Base-by-base conservation (phyloP, 1,140 invertebrate species). In the Capitella teleta region DNA sequence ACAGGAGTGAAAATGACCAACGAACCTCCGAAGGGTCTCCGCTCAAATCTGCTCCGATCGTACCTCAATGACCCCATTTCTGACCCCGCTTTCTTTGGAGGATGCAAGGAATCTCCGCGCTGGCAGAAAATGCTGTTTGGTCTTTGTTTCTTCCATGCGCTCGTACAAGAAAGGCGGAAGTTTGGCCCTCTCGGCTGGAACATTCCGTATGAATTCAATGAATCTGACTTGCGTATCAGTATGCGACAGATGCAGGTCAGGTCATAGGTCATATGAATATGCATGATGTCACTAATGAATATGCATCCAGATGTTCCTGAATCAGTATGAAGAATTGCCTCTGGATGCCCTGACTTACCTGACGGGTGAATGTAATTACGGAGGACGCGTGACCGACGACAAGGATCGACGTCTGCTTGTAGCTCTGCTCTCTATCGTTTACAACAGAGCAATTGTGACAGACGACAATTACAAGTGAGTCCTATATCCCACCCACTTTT, bases 301-400 rank as follows among this genome's bases (percentile, higher is more conserved):
- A 10, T 12, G 5, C 36, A 38, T 43, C 2, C 41, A 73, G 69
- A 73, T 72, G 68, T 72, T 73, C 53, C 47, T 73, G 49, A 71
- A 71, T 62, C 68, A 73, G 40, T 73, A 73, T 55, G 68, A 71
- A 23, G 67, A 70, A 19, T 56, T 74, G 23, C 72, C 70, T 12
- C 58, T 73, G 21, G 62, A 62, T 19, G 70, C 71, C 25, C 49
- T 74, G n/a, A 60, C 60, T 8, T 74, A 73, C 44, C 59, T 74
- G 49, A 81, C 96, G 34, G 91, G 91, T 24, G 91, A 97, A 73
- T 91, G 95, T 14, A 88, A 94, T 67, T 97, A 96, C 67, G 93
- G 93, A 14, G 70, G 70, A 24, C 61, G 70, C 54, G 70, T 73
- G 4, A 73, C 70, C 24, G 70, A 73, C 44, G 70, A 73, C 54